Conservation (phyloP, 1,140 invertebrate genomes). For the Psix sp. region DNA sequence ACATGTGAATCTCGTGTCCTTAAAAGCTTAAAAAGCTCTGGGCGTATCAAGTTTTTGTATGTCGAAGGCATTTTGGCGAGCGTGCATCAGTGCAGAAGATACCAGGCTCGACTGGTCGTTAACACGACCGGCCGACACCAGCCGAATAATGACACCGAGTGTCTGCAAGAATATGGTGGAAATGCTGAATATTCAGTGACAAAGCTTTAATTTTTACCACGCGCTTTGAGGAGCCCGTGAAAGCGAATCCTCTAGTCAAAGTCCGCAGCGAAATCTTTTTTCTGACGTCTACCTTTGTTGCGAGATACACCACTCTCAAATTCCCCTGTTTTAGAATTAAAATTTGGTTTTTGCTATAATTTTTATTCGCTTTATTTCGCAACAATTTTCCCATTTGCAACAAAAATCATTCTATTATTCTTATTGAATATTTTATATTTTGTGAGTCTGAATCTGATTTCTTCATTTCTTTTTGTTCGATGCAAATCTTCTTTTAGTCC, state of each 20-base stretch:
- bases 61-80: conserved; percentile 33
- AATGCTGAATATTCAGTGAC: conserved; percentile 61
- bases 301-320: conserved; percentile 32
- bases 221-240: conserved; percentile 58
- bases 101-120: conserved; percentile 53
- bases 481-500: too few species aligned
- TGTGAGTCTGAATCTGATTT: too few species aligned
- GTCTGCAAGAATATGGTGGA: conserved; percentile 58
- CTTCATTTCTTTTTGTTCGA: too few species aligned
- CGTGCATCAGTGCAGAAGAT: conserved; percentile 24
- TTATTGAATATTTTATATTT: too few species aligned
- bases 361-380: too few species aligned
- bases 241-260: conserved; percentile 59
- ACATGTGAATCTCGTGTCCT: conserved; percentile 38
- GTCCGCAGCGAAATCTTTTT: conserved; percentile 51
- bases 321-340: conserved; percentile 36
- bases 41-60: conserved; percentile 47
- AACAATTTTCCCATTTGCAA: conserved; percentile 9
- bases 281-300: conserved; percentile 39
- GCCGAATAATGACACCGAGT: conserved; percentile 54
- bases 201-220: conserved; percentile 62
- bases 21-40: conserved; percentile 58
- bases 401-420: too few species aligned
- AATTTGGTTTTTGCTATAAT: conserved; percentile 34
- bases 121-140: conserved; percentile 18